Conservation (phyloP, 2,797 vertebrate species). For the Buphagus erythrorhynchus region DNA sequence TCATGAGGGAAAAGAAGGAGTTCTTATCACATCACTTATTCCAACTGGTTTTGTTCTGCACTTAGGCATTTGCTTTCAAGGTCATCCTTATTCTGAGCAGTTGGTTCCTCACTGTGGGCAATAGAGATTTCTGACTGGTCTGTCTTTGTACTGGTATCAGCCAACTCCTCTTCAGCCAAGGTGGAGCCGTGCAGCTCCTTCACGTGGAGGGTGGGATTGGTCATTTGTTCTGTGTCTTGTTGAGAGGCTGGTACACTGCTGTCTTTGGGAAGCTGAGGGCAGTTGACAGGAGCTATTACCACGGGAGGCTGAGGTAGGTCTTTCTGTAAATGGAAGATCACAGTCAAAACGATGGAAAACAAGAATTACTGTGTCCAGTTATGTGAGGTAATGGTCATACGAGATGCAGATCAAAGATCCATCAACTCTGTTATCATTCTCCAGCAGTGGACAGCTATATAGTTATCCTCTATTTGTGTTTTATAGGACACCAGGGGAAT, state of each 20-base stretch:
- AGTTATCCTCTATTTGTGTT: not conserved
- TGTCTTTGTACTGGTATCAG: not conserved
- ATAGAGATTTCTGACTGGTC: not conserved
- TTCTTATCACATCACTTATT: slow-evolving; percentile 57
- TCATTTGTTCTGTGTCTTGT: slow-evolving; percentile 39
- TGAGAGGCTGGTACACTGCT: not conserved
- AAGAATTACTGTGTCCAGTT: not conserved
- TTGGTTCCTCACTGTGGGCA: not conserved
- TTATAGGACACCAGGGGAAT: not conserved
- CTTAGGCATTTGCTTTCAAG: slow-evolving; percentile 55
- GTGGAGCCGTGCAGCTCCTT: not conserved
- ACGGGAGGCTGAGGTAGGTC: slow-evolving; percentile 83
- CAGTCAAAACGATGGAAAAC: not conserved
- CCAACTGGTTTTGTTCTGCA: slow-evolving; percentile 43
- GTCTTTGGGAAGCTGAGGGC: slow-evolving; percentile 63
- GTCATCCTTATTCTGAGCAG: slow-evolving; percentile 61
- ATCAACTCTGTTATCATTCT: not conserved
- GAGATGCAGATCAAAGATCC: not conserved
- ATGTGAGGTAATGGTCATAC: not conserved
- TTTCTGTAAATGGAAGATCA: slow-evolving; percentile 68
- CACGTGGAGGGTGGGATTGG: slow-evolving; percentile 53
- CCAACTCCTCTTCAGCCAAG: not conserved
- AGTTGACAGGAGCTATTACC: slow-evolving; percentile 81
- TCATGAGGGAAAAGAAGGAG: not conserved
- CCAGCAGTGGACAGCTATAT: not conserved